Evolutionary conservation across 2,888 invertebrate species (phyloP).

Genomic region (Aproaerema taeniolella): DNA sequence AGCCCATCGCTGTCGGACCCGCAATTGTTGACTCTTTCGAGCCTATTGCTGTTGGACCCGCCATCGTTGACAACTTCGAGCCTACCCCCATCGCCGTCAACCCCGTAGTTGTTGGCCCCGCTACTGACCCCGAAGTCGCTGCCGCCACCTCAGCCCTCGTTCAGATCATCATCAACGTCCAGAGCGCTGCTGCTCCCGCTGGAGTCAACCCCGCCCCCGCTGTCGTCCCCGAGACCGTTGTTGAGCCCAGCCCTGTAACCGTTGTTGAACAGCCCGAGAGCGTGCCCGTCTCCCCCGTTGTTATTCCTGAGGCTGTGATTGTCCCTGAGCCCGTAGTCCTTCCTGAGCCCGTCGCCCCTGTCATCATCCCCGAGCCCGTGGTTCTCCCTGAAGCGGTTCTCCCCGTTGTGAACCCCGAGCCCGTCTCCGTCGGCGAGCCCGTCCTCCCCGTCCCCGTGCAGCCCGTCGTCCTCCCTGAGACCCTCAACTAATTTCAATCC

Average conservation of each 20-base stretch:
- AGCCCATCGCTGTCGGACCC: no score
- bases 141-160: slow-evolving; percentile 12
- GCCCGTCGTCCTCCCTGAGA: neutral
- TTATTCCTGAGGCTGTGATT: neutral
- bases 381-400: slow-evolving; percentile 2
- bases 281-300: slow-evolving; percentile 6
- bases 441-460: neutral
- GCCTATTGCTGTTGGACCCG: neutral
- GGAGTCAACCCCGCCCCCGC: slow-evolving; percentile 6
- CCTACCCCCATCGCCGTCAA: no score
- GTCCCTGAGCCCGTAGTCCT: slow-evolving; percentile 5
- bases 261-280: slow-evolving; percentile 6
- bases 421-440: no score
- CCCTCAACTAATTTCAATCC: neutral
- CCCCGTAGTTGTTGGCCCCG: slow-evolving; percentile 13
- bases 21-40: neutral
- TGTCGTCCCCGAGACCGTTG: no score
- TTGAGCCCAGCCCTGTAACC: no score
- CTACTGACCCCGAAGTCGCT: slow-evolving; percentile 13
- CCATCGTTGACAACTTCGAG: slow-evolving; percentile 4
- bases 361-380: slow-evolving; percentile 10
- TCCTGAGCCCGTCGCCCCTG: slow-evolving; percentile 6
- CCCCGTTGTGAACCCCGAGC: no score
- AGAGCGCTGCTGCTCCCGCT: slow-evolving; percentile 10
- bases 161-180: slow-evolving; percentile 17